These are phyloP conservation scores for Zaprionus lachaisei DNA, from an alignment of 1,140 invertebrate genomes.

Conservation along the genomic window DNA sequence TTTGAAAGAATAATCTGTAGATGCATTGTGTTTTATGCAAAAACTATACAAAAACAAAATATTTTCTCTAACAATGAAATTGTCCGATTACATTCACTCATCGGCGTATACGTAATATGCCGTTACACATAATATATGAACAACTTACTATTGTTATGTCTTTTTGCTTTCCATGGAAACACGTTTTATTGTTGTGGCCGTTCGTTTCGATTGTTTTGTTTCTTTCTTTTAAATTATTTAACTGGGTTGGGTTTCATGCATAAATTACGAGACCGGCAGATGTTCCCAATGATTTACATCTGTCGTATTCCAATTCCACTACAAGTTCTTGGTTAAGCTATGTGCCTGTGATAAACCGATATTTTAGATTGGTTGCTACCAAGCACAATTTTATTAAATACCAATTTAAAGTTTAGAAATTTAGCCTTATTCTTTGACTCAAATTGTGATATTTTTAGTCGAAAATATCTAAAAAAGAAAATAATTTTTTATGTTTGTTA, in stretches of 20 bases:
- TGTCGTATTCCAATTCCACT: background rate
- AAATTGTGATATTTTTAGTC: background rate
- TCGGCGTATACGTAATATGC: conserved; percentile 28
- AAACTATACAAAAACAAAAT: conserved; percentile 7
- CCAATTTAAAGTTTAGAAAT: too few species aligned
- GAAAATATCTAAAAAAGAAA: background rate
- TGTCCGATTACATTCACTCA: conserved; percentile 5
- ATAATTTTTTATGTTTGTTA: background rate
- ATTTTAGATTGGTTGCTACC: background rate
- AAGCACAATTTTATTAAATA: too few species aligned
- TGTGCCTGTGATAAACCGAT: background rate
- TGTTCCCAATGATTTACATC: background rate
- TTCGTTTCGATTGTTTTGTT: conserved; percentile 11
- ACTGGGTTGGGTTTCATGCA: conserved; percentile 47
- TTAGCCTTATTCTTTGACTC: too few species aligned
- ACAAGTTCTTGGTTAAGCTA: background rate
- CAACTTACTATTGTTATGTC: conserved; percentile 8
- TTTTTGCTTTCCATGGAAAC: conserved; percentile 39
- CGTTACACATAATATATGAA: conserved; percentile 24
- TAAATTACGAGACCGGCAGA: conserved; percentile 44
- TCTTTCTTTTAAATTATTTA: conserved; percentile 31
- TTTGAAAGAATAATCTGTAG: too few species aligned
- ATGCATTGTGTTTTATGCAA: background rate
- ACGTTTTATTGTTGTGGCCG: conserved; percentile 14
- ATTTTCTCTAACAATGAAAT: conserved; percentile 2